These are phyloP conservation scores for Otolemur garnettii DNA, from an alignment of 2,113 vertebrate species.

Conservation along the genomic window DNA sequence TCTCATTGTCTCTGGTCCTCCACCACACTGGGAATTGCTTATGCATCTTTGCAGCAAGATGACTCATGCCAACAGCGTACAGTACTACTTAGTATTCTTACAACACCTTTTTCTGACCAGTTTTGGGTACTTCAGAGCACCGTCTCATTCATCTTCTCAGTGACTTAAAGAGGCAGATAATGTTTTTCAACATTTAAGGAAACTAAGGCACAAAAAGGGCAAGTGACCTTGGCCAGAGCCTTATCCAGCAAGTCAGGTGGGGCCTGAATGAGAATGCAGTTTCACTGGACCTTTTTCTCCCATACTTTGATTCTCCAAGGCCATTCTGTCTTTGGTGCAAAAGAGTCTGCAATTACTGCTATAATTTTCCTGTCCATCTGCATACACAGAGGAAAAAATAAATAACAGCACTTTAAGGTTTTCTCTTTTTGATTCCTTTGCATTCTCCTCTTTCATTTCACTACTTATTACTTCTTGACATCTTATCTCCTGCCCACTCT, in stretches of 20 bases:
- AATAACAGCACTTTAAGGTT: slow-evolving; percentile 63
- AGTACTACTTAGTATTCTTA: slow-evolving; percentile 36
- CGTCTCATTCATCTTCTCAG: slow-evolving; percentile 49
- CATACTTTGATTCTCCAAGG: slow-evolving; percentile 62
- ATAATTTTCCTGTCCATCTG: slow-evolving; percentile 80
- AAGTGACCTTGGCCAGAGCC: slow-evolving; percentile 65
- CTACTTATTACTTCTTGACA: slow-evolving; percentile 78
- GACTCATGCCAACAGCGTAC: slow-evolving; percentile 66
- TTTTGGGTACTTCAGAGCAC: slow-evolving; percentile 2
- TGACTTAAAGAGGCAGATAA: background rate
- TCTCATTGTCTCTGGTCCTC: background rate
- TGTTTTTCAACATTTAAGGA: slow-evolving; percentile 56
- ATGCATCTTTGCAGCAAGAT: slow-evolving; percentile 54
- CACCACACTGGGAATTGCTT: slow-evolving; percentile 38
- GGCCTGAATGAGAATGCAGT: slow-evolving; percentile 49
- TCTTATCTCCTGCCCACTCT: slow-evolving; percentile 74
- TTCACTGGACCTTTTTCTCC: slow-evolving; percentile 33
- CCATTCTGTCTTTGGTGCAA: slow-evolving; percentile 72
- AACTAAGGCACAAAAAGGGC: slow-evolving; percentile 50
- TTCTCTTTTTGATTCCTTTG: slow-evolving; percentile 66
- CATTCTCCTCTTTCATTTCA: slow-evolving; percentile 75
- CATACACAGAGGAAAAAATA: slow-evolving; percentile 45
- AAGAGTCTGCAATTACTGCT: slow-evolving; percentile 71
- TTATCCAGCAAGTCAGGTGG: background rate
- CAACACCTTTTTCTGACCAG: slow-evolving; percentile 38